Evolutionary conservation across 2,113 vertebrate species (phyloP), one percentile per base, ranked within the genome.

Genomic region (Dipodomys merriami): DNA sequence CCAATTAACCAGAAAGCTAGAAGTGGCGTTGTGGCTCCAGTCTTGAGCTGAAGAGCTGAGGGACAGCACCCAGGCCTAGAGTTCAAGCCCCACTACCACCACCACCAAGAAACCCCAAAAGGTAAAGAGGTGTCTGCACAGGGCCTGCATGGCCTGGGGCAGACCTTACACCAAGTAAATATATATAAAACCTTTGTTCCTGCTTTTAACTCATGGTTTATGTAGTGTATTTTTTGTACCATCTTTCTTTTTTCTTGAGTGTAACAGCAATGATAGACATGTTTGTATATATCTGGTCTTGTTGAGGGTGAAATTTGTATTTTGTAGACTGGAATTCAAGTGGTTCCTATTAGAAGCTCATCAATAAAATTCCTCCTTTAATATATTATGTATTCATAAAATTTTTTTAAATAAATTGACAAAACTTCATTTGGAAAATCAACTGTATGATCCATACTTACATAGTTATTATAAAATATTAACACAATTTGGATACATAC

Each of bases 331-430:
- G 49, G 23, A 79, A 79, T 79, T 91, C 25, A 65, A 79, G 81
- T 80, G 27, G 69, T 57, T 91, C 30, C 44, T 93, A 33, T 88
- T 62, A 90, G 91, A n/a, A 93, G 88, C 46, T 92, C 2, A 49
- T 89, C 91, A 69, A 27, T 89, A 77, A 67, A 83, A 44, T 90
- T 93, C 94, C 69, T 16, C 15, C 44, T 84, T 95, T 92, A 82
- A 86, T 25, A 29, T 71, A 78, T 33, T 88, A 81, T 69, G 9
- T 83, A 88, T 92, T 85, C 76, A 76, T 87, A 90, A 18, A 74
- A 80, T 86, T 94, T 88, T 67, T 49, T 12, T 7, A 49, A 49
- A 57, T 88, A 33, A 88, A 29, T 88, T 88, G 71, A 86, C 30
- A 86, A 88, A 83, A 6, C 5, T 57, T 94, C 46, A 53, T 30